Conservation (phyloP, 1,140 invertebrate species). For the Lerema accius region DNA sequence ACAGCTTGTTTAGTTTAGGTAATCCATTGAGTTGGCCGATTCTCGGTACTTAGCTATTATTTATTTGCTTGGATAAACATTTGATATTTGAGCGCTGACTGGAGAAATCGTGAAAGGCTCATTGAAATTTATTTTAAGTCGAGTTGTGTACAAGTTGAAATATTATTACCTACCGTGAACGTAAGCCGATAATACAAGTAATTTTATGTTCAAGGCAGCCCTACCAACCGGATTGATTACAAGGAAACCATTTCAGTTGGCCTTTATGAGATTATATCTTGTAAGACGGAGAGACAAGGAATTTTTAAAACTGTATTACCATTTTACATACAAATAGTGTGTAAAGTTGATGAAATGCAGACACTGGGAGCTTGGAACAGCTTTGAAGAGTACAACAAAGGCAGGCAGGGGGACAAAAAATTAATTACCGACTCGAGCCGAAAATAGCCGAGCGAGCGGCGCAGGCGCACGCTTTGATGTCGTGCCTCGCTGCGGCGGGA, state of each 20-base stretch:
- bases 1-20: slow-evolving; percentile 63
- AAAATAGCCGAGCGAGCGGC: slow-evolving; percentile 57
- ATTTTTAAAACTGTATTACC: slow-evolving; percentile 12
- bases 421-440: slow-evolving; percentile 58
- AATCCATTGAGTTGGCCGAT: slow-evolving; percentile 58
- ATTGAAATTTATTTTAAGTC: slow-evolving; percentile 21
- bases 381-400: slow-evolving; percentile 47
- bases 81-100: slow-evolving; percentile 48
- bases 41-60: slow-evolving; percentile 60
- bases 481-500: slow-evolving; percentile 29
- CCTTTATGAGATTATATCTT: no score
- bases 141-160: neutral
- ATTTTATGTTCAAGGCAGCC: no score
- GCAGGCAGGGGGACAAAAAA: slow-evolving; percentile 58
- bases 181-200: no score
- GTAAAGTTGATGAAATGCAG: slow-evolving; percentile 4
- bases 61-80: slow-evolving; percentile 69
- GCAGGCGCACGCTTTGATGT: slow-evolving; percentile 56
- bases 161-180: no score
- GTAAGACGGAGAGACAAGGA: no score
- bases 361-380: slow-evolving; percentile 6
- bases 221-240: no score
- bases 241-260: no score
- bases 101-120: slow-evolving; percentile 24
- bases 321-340: neutral